Evolutionary conservation across 2,113 vertebrate genomes (phyloP), one percentile per base, ranked within the genome.

Genomic region (Aspiorhynchus laticeps): DNA sequence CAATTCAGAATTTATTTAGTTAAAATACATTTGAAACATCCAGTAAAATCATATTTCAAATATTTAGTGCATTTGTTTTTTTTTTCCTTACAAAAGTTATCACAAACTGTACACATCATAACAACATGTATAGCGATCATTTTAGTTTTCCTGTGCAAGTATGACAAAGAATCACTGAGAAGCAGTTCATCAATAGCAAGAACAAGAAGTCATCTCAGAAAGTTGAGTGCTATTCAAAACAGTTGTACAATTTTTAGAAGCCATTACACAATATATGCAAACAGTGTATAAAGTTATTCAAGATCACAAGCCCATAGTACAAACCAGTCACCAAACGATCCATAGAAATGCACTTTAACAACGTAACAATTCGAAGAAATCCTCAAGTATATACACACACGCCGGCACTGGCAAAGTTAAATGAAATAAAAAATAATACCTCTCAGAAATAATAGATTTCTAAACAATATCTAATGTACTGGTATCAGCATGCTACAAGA

Each of bases 11-110:
- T 90, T 95, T 93, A 91, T 93, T 96, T 96, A 91, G 94, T 96
- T 96, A 97, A 98, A 98, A 97, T 98, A 97, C 97, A 97, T 98
- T 97, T 93, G 96, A 98, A 98, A 98, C 97, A 95, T 94, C 96
- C 93, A 92, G 88, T 93, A 94, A 96, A 96, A 96, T 96, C 91
- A 96, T 95, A 95, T 96, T 95, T 95, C 93, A 97, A 97, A 95
- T 96, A 85, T 94, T 90, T 89, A 95, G 90, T 95, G 95, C 93
- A 93, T 96, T 94, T 28, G 12, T n/a, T 43, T 36, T 79, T 92
- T 89, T 93, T 92, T 89, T n/a, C n/a, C 93, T 96, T 98, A 97
- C 95, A 98, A 99, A 99, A 98, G 94, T 96, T 97, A 97, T 98
- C 96, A 98, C 96, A 98, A 98, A 97, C 96, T 97, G 96, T 98